These are phyloP conservation scores for Metallyticus violacea DNA, from an alignment of 2,888 invertebrate species.

Conservation along the genomic window DNA sequence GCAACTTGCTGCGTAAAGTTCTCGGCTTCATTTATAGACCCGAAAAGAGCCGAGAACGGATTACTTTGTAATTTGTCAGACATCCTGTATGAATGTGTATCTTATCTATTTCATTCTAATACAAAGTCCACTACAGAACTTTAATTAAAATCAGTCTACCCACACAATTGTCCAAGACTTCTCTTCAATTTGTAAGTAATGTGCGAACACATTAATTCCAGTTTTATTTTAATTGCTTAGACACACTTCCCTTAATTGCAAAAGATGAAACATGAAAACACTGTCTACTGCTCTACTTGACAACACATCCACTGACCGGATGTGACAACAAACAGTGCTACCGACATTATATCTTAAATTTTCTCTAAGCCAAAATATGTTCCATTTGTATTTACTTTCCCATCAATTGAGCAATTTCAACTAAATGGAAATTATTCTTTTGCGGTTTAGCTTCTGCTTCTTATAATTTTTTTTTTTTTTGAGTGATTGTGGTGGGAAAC, in stretches of 20 bases:
- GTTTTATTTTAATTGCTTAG: not conserved
- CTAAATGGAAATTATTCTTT: too few relatives aligned
- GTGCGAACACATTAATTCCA: not conserved
- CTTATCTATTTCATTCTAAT: not conserved
- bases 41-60: conserved; percentile 47
- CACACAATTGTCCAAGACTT: not conserved
- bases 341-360: not conserved
- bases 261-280: not conserved
- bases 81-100: not conserved
- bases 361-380: not conserved
- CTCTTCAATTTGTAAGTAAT: not conserved
- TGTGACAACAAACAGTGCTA: not conserved
- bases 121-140: not conserved
- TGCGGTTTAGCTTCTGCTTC: too few relatives aligned
- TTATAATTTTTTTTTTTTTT: too few relatives aligned
- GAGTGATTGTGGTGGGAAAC: too few relatives aligned
- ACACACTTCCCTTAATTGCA: not conserved
- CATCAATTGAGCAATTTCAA: too few relatives aligned
- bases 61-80: conserved; percentile 44
- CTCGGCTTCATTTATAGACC: conserved; percentile 41
- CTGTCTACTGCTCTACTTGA: not conserved
- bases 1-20: conserved; percentile 39
- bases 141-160: not conserved
- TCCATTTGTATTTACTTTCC: not conserved
- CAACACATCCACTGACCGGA: not conserved